Conservation (phyloP, 2,888 invertebrate species). For the Caenorhabditis sp. region DNA sequence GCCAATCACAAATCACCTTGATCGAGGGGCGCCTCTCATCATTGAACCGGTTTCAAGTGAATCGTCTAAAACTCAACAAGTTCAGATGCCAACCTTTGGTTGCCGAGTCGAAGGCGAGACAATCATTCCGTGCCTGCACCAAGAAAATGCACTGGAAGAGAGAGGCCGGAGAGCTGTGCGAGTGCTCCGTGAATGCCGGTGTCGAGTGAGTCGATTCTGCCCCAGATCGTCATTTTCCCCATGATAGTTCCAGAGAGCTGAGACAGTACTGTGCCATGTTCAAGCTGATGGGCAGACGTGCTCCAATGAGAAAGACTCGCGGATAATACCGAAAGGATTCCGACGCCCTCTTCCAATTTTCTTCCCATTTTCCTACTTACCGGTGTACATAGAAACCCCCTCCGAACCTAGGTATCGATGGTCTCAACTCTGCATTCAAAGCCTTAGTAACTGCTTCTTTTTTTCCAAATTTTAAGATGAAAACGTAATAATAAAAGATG, state of each 20-base stretch:
- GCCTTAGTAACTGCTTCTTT: constrained; percentile 26
- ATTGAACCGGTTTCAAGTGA: constrained; percentile 28
- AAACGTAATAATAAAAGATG: constrained; percentile 32
- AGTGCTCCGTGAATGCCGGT: constrained; percentile 79
- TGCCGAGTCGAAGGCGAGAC: constrained; percentile 76
- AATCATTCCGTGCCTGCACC: constrained; percentile 75
- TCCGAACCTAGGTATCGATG: constrained; percentile 56
- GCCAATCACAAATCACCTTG: constrained; percentile 51
- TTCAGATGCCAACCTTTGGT: constrained; percentile 78
- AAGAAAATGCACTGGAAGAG: constrained; percentile 78
- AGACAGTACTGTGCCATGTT: constrained; percentile 78
- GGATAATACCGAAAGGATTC: constrained; percentile 32
- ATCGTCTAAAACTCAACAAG: constrained; percentile 23
- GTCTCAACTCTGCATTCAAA: constrained; percentile 59
- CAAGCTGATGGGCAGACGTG: constrained; percentile 72
- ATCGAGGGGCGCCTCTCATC: background rate
- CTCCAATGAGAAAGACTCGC: constrained; percentile 60
- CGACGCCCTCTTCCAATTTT: background rate
- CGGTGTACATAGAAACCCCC: constrained; percentile 62
- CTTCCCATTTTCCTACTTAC: constrained; percentile 18
- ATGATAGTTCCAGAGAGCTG: constrained; percentile 72
- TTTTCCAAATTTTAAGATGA: background rate
- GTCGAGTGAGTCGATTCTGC: constrained; percentile 65
- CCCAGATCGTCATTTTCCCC: constrained; percentile 10
- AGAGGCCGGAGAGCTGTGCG: constrained; percentile 79